Evolutionary conservation across 1,140 invertebrate genomes (phyloP), one percentile per base, ranked within the genome.

Genomic region (Megathymus violae): DNA sequence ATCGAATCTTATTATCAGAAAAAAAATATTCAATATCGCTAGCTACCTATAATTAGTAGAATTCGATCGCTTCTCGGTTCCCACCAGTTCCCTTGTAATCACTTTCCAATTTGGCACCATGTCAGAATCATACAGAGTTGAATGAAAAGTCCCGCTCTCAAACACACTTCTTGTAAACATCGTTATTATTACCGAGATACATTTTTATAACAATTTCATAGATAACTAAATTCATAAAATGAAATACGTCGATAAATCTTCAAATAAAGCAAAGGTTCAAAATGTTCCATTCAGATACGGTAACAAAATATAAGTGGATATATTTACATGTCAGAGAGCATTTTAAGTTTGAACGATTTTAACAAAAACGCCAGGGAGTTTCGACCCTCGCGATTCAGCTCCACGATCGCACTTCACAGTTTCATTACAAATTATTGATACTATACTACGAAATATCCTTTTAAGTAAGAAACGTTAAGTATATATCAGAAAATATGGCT

Each of bases 51-150:
- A 40, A 65, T 62, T 63, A 71, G 61, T 68, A 68, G 68, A 71
- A 74, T 69, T 71, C 62, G 62, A 65, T 69, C 36, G 44, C 40
- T 56, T 52, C n/a, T n/a, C n/a, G n/a, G n/a, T n/a, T n/a, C n/a
- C n/a, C n/a, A 48, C 22, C 62, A 40, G 36, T 67, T 64, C 73
- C 62, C 68, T 68, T 67, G 54, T 72, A 71, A 64, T 69, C 61
- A 64, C 67, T 69, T 70, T 54, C 64, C 60, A 61, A 64, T 74
- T 81, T 81, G 79, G 79, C 79, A 81, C 76, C 65, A 68, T 71
- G 52, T 69, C 9, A 31, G 46, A 62, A 27, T 56, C 16, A 31
- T 56, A 41, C 14, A 7, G 19, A 43, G 38, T 38, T 56, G 16
- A 56, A 11, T 56, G 51, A 22, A 54, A 54, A 54, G 19, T n/a